Evolutionary conservation across 2,888 invertebrate species (phyloP), one percentile per base, ranked within the genome.

Genomic region (Empis stercorea): DNA sequence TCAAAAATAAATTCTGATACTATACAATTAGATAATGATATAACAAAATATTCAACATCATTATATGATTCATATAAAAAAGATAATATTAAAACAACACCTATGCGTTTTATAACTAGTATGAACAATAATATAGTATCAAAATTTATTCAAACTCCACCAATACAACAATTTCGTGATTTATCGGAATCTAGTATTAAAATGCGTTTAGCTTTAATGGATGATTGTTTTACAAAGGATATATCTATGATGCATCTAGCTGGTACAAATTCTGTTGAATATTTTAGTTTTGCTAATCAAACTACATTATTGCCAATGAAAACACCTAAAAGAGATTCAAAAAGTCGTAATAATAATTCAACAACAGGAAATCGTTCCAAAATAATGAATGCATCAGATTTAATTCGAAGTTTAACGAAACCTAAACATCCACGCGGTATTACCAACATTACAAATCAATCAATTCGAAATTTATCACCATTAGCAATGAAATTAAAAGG

Each of bases 101-200:
- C 57, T 3, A 10, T 43, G 13, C 54, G 52, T 36, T 7, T 14
- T 30, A 23, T 20, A 45, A 6, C 20, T 23, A 23, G 14, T 30
- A 15, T 10, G 11, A 47, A 51, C 9, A 56, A 57, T 32, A 49
- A 52, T 3, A 46, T 64, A 10, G 48, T 58, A 2, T 44, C 57
- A 43, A 67, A 65, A 46, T 61, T 59, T 16, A 56, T 66, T 4
- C 61, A 59, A 1, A 67, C 67, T 2, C 67, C 67, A 13, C 64
- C 66, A 4, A 68, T 68, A 3, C 67, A 11, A 63, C 66, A 4
- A 68, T 20, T 51, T 62, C 13, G 62, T 65, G 13, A 44, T 56
- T 36, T 30, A 52, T 1, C 53, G 54, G 50, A 42, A n/a, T 51
- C 44, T 15, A 58, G 57, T 37, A 53, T 59, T 1, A 59, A 65